Conservation (phyloP, 2,797 vertebrate species). For the Microctenopoma steveboyesi region DNA sequence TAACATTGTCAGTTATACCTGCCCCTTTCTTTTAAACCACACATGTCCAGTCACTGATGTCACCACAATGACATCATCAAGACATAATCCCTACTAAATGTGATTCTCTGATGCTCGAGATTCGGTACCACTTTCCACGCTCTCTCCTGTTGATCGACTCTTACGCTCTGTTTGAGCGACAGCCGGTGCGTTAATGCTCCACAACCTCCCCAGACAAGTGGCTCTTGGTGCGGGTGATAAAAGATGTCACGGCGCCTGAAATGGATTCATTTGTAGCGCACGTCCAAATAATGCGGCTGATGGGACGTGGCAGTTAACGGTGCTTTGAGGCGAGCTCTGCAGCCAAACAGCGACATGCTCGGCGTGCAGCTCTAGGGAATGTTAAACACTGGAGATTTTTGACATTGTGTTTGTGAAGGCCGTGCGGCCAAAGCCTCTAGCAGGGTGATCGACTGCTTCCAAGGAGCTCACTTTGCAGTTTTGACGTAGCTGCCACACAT, state of each 20-base stretch:
- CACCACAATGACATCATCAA: neutral
- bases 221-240: slow-evolving; percentile 41
- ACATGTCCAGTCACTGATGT: neutral
- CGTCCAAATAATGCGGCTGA: slow-evolving; percentile 41
- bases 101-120: no score
- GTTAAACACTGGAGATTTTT: slow-evolving; percentile 6
- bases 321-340: slow-evolving; percentile 6
- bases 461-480: slow-evolving; percentile 22
- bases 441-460: slow-evolving; percentile 21
- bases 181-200: slow-evolving; percentile 41
- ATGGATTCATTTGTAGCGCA: slow-evolving; percentile 44
- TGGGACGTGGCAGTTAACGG: slow-evolving; percentile 33
- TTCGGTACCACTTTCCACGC: neutral
- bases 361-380: slow-evolving; percentile 6
- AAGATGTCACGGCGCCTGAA: slow-evolving; percentile 57
- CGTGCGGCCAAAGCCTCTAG: slow-evolving; percentile 4
- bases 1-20: neutral
- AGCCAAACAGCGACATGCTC: neutral
- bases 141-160: slow-evolving; percentile 63
- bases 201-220: slow-evolving; percentile 48
- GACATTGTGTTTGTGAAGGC: neutral
- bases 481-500: slow-evolving; percentile 2
- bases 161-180: slow-evolving; percentile 50
- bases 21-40: neutral
- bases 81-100: no score